Evolutionary conservation across 2,113 vertebrate species (phyloP).

Genomic region (Oreochromis niloticus): DNA sequence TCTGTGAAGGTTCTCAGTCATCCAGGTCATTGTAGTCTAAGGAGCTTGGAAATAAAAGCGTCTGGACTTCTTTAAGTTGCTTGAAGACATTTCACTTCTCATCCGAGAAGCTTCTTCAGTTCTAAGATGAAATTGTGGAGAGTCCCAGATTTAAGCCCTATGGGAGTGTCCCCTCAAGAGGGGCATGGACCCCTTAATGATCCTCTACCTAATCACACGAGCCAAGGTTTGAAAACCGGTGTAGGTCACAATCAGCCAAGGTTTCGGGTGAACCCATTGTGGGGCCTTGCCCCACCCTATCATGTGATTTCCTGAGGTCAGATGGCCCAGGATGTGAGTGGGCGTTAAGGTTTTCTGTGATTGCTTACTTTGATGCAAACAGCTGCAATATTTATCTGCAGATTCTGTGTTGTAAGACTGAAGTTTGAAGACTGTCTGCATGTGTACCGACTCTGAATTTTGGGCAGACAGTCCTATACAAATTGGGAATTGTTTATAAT

Average conservation of each 20-base stretch:
- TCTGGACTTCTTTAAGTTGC: not conserved
- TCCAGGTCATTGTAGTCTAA: accelerated
- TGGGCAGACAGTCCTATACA: not conserved
- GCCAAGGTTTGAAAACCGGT: not conserved
- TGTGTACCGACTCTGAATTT: not conserved
- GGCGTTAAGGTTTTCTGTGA: accelerated
- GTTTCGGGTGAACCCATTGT: not conserved
- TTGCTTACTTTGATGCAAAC: not conserved
- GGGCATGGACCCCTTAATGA: not conserved
- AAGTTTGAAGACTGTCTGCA: not conserved
- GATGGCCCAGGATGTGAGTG: not conserved
- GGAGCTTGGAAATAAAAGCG: not conserved
- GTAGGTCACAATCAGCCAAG: not conserved
- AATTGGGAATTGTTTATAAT: not conserved
- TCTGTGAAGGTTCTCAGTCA: not conserved
- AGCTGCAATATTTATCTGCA: not conserved
- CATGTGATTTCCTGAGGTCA: not conserved
- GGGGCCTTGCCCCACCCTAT: too few species aligned
- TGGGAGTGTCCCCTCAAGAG: accelerated
- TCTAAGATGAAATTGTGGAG: accelerated
- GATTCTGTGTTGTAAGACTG: not conserved
- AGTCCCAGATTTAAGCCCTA: not conserved
- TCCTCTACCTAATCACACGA: not conserved
- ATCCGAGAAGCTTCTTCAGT: not conserved
- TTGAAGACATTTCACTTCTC: not conserved